Evolutionary conservation across 2,113 vertebrate species (phyloP).

Genomic region (Rousettus leschenaultii): DNA sequence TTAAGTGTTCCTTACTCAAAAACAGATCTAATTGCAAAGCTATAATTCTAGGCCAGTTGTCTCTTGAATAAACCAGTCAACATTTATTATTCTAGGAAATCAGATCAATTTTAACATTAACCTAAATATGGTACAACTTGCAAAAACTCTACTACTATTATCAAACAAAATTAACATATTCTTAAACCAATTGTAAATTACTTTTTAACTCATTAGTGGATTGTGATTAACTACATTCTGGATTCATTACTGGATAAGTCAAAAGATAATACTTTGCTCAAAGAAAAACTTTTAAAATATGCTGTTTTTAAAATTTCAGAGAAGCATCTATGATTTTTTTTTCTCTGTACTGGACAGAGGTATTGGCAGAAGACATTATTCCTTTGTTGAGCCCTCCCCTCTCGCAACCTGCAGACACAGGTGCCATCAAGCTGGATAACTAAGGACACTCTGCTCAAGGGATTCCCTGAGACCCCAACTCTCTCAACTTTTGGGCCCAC

Average conservation of each 20-base stretch:
- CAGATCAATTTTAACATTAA: slow-evolving; percentile 25
- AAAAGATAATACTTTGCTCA: slow-evolving; percentile 16
- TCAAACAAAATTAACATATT: slow-evolving; percentile 5
- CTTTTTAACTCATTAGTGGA: neutral
- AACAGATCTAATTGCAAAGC: slow-evolving; percentile 20
- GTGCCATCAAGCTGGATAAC: too few relatives aligned
- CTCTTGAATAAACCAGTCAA: neutral
- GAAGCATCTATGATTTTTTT: neutral
- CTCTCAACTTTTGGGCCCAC: too few relatives aligned
- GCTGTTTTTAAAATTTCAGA: slow-evolving; percentile 33
- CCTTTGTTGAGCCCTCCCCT: too few relatives aligned
- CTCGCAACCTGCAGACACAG: too few relatives aligned
- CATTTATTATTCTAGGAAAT: slow-evolving; percentile 26
- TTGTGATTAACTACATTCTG: neutral
- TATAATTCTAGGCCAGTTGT: slow-evolving; percentile 1
- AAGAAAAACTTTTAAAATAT: neutral
- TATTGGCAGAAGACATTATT: too few relatives aligned
- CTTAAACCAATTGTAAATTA: slow-evolving; percentile 27
- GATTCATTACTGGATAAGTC: neutral
- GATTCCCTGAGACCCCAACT: too few relatives aligned
- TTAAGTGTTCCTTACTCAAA: slow-evolving; percentile 11
- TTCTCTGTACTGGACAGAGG: too few relatives aligned
- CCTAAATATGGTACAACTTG: neutral
- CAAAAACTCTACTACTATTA: neutral
- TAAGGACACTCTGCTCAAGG: too few relatives aligned